Evolutionary conservation across 37 sponge, comb jelly and placozoan species (phyloP), one percentile per base, ranked within the genome.

Genomic region (Crambe crambe): DNA sequence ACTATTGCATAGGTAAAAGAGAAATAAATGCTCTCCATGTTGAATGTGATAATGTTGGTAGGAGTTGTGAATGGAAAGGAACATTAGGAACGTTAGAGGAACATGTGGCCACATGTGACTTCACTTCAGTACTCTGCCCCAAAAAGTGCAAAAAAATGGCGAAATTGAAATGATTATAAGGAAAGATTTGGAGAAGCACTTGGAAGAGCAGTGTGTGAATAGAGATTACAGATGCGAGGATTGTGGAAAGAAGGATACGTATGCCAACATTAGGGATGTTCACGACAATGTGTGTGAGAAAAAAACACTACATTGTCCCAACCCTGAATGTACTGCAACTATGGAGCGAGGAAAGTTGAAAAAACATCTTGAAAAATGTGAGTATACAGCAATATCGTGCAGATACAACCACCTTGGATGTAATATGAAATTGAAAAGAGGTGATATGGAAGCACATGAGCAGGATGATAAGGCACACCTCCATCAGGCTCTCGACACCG

Each of bases 391-490:
- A 2, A 66, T 74, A 0, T 41, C 47, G 5, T 82, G 83, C 37
- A 73, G 59, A 1, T 82, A 82, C 34, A 29, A 31, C 1, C 43
- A 65, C 17, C 36, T 82, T 35, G 83, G 83, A 23, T 82, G 83
- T 27, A 30, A 51, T 15, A 51, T 25, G 5, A 15, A 22, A 25
- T 10, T 42, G n/a, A 22, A 9, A 27, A 31, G 74, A 5, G 34
- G 25, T 25, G 74, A 73, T 25, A 3, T 74, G 37, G 39, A 42
- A 8, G 20, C 39, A 12, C 83, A 82, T 63, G 83, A 82, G 75
- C 17, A 65, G 31, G 51, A 47, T 47, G 66, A 65, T 9, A 65
- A 65, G 35, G 27, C 2, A 8, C 66, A 65, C 10, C 34, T 65
- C 31, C 66, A 31, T 2, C 2, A 31, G 35, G 66, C 56, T 6